Evolutionary conservation across 2,113 vertebrate genomes (phyloP), one percentile per base, ranked within the genome.

Genomic region (Carassius carassius): DNA sequence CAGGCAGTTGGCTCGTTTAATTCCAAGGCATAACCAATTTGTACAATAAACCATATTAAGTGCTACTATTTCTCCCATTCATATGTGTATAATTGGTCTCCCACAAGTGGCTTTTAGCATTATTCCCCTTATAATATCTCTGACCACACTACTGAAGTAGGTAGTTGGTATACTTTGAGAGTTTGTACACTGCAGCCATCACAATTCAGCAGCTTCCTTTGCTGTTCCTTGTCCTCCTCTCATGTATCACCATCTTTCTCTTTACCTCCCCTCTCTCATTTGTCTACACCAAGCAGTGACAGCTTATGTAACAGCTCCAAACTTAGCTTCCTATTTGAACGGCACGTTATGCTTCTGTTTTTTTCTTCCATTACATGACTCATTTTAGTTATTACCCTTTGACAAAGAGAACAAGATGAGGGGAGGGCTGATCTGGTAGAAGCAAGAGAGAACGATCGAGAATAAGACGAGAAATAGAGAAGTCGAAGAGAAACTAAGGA

Each of bases 311-410:
- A 94, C 86, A 86, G 84, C 92, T 93, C 92, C 88, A 92, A 92
- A 92, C 92, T 89, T 76, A 91, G 92, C 91, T 92, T 86, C 90
- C 90, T 90, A 88, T 91, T 92, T 90, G 88, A 93, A 93, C 92
- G 44, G 88, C 90, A 89, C 91, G 76, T 87, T 85, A 81, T 77
- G 73, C 74, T 86, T 83, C 75, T 32, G 19, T 63, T 82, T 91
- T 74, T 92, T 91, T 85, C 91, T 89, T 88, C 89, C 88, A 89
- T 91, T 92, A 93, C 93, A 93, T 94, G 93, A 94, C 91, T 94
- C 93, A 94, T 91, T 92, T 91, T 91, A 92, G 91, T 92, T 92
- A 90, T 89, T 92, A 90, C 91, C 90, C 91, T 94, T 92, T 89
- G 89, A 88, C 86, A 88, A 87, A 78, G 56, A 63, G 89, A 87